These are phyloP conservation scores for Mohoua ochrocephala DNA, from an alignment of 2,113 vertebrate species.

Conservation along the genomic window DNA sequence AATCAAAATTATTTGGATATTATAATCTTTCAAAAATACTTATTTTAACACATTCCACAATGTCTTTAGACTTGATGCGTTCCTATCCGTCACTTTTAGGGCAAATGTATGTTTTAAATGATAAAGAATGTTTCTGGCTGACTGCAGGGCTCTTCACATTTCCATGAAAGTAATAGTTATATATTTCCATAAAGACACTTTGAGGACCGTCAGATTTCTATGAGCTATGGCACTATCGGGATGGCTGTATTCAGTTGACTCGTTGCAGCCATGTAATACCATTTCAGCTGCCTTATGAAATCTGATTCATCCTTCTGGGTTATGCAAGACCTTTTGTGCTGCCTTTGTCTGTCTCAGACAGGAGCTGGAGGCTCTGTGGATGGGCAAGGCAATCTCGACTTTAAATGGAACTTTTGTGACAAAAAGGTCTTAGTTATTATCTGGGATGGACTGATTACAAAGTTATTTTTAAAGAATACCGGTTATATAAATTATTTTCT, in stretches of 20 bases:
- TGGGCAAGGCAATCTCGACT: neutral
- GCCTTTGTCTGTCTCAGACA: neutral
- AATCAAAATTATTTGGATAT: neutral
- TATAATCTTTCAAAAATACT: neutral
- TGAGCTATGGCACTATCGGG: neutral
- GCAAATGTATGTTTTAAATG: neutral
- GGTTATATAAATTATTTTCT: neutral
- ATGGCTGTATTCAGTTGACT: neutral
- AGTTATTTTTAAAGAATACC: neutral
- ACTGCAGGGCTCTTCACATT: neutral
- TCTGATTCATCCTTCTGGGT: neutral
- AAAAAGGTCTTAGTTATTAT: neutral
- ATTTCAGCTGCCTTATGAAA: neutral
- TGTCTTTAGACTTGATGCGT: neutral
- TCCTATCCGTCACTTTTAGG: neutral
- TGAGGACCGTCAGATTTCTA: neutral
- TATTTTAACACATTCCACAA: neutral
- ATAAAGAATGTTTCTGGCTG: neutral
- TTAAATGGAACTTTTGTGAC: neutral
- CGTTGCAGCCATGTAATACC: neutral
- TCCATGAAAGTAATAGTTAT: neutral
- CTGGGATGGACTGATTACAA: neutral
- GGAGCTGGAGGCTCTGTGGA: neutral
- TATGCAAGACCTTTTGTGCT: neutral
- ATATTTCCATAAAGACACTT: conserved; percentile 4